Conservation (phyloP, 2,113 vertebrate genomes). For the Heterotis niloticus region DNA sequence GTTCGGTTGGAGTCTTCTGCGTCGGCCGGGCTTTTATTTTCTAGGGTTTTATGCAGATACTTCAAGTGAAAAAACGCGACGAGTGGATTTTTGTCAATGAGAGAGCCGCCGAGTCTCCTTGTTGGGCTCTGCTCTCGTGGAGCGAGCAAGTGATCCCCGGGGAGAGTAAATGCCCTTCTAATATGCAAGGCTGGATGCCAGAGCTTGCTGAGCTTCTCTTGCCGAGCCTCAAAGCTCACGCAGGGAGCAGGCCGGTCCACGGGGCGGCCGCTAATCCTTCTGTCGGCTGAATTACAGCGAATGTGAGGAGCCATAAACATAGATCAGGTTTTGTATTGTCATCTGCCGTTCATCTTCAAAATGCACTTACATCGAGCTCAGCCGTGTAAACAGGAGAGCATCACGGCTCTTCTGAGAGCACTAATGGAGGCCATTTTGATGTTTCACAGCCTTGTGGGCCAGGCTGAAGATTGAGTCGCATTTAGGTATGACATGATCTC, state of each 20-base stretch:
- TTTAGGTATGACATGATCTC: constrained; percentile 53
- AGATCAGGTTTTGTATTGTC: not conserved
- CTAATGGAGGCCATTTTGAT: constrained; percentile 20
- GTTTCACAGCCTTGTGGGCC: constrained; percentile 43
- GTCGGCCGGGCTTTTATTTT: not conserved
- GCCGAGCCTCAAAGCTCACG: not conserved
- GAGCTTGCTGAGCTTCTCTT: not conserved
- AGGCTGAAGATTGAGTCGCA: constrained; percentile 49
- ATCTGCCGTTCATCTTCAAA: not conserved
- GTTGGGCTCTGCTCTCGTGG: constrained; percentile 52
- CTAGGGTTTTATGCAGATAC: not conserved
- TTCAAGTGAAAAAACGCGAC: not conserved
- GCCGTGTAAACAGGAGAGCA: not conserved
- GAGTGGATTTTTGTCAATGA: constrained; percentile 60
- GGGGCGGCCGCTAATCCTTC: not conserved
- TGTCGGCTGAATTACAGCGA: not conserved
- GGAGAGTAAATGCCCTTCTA: constrained; percentile 43
- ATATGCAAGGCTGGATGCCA: constrained; percentile 29
- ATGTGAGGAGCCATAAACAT: not conserved
- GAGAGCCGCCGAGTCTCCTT: constrained; percentile 52
- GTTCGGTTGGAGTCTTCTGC: not conserved
- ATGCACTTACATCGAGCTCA: not conserved
- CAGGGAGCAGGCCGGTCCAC: not conserved
- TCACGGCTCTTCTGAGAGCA: not conserved
- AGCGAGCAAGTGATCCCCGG: constrained; percentile 62